Evolutionary conservation across 2,113 vertebrate genomes (phyloP), one percentile per base, ranked within the genome.

Genomic region (Coregonus clupeaformis): DNA sequence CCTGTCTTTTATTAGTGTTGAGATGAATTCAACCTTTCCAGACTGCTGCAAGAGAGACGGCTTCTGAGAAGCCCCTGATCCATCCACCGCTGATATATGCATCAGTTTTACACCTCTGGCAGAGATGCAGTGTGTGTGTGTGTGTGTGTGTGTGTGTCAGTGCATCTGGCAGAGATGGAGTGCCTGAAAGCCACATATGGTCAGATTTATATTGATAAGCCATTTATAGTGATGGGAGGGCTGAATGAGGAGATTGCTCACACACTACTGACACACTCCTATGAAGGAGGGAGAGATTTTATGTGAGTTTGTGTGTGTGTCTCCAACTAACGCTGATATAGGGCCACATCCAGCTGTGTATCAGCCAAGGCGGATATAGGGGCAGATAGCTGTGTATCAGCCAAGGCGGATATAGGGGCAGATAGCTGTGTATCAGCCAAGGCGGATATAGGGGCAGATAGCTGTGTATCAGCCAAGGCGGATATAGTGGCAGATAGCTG

Each of bases 1-100:
- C 88, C 84, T 90, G 90, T 87, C 81, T 91, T 90, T 87, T 89
- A 89, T 90, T 89, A 89, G 76, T 29, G 62, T 67, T 63, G 24
- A 7, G 68, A 80, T 36, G 83, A 82, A 77, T 74, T 76, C 77
- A 82, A 82, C 64, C 68, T 82, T 81, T 80, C 78, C 12, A 80
- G 79, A 74, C 70, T 29, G 47, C 70, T 13, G 52, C 52, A 22
- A 77, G 76, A 79, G 75, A 84, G 74, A 87, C 80, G 76, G 20
- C n/a, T 72, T 71, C 81, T 85, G 77, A 81, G 85, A 85, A 85
- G 36, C 9, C 36, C 36, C 9, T 42, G 36, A 42, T 42, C 36
- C 36, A 42, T 42, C 9, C 36, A 71, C 85, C 20, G 9, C 55
- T 88, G 90, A 92, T 92, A 91, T 85, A 91, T 80, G 72, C 71